phyloP scores from a whole-genome alignment of 2,113 vertebrate species.

The Dolichallabes microphthalmus region DNA sequence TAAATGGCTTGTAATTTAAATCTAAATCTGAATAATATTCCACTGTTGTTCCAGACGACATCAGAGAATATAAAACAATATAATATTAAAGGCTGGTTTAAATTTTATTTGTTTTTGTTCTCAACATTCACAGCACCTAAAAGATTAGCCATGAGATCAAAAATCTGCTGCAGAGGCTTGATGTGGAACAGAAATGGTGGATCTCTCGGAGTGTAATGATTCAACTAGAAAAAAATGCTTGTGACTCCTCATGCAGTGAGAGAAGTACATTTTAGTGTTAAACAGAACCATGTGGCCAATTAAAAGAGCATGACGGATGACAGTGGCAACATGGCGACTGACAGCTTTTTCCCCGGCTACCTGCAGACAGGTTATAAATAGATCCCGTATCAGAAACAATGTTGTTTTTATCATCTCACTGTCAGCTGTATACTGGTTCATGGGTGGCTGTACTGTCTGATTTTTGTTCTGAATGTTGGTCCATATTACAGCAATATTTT shows the following conservation, averaged over 20 bases:
- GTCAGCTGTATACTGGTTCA: slow-evolving; percentile 24
- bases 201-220: slow-evolving; percentile 25
- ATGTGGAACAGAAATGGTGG: neutral
- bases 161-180: slow-evolving; percentile 4
- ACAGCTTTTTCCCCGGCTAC: slow-evolving; percentile 35
- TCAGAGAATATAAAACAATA: slow-evolving; percentile 12
- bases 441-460: slow-evolving; percentile 37
- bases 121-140: neutral
- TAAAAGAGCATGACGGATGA: slow-evolving; percentile 52
- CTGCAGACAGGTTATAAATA: slow-evolving; percentile 50
- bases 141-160: neutral
- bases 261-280: slow-evolving; percentile 47
- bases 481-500: neutral
- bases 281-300: slow-evolving; percentile 52
- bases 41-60: neutral
- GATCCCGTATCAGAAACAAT: slow-evolving; percentile 37
- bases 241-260: slow-evolving; percentile 26
- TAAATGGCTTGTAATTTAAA: slow-evolving; percentile 48
- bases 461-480: neutral
- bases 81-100: slow-evolving; percentile 5
- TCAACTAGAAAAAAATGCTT: slow-evolving; percentile 42
- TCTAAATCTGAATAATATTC: slow-evolving; percentile 20
- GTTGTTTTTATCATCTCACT: slow-evolving; percentile 34
- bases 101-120: neutral
- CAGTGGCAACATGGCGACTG: slow-evolving; percentile 33